Conservation (phyloP, 2,113 vertebrate species). For the Muntiacus muntjak region DNA sequence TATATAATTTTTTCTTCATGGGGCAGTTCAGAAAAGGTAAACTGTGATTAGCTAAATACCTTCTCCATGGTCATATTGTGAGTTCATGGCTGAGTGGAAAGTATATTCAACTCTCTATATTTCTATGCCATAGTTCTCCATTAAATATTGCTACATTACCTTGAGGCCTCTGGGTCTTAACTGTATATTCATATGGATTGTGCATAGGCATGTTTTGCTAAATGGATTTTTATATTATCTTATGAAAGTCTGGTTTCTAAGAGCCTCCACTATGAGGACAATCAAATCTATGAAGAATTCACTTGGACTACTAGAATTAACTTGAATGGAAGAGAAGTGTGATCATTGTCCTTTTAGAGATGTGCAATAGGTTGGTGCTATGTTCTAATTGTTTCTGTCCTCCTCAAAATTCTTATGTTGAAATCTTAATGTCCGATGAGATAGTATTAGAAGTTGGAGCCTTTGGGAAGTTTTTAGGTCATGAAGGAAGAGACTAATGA, state of each 20-base stretch:
- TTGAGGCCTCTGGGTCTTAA: not conserved
- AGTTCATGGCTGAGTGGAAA: not conserved
- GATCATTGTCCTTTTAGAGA: not conserved
- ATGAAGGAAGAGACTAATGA: not conserved
- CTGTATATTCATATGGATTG: not conserved
- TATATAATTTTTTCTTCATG: not conserved
- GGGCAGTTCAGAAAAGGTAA: not conserved
- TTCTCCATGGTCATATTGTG: not conserved
- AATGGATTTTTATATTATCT: not conserved
- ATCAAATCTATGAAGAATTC: not conserved
- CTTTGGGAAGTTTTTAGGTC: not conserved
- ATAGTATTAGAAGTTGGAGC: not conserved
- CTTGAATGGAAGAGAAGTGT: not conserved
- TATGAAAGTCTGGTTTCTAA: not conserved
- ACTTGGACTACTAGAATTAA: not conserved
- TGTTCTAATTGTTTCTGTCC: not conserved
- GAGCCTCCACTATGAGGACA: not conserved
- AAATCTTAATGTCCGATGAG: not conserved
- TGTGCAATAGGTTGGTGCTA: not conserved
- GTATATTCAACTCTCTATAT: not conserved
- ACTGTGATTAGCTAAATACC: not conserved
- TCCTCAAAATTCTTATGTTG: not conserved
- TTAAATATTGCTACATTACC: not conserved
- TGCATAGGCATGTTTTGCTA: not conserved
- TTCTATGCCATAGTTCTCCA: not conserved